phyloP scores from a whole-genome alignment of 2,888 invertebrate species.

The Glaucopsyche alexis region DNA sequence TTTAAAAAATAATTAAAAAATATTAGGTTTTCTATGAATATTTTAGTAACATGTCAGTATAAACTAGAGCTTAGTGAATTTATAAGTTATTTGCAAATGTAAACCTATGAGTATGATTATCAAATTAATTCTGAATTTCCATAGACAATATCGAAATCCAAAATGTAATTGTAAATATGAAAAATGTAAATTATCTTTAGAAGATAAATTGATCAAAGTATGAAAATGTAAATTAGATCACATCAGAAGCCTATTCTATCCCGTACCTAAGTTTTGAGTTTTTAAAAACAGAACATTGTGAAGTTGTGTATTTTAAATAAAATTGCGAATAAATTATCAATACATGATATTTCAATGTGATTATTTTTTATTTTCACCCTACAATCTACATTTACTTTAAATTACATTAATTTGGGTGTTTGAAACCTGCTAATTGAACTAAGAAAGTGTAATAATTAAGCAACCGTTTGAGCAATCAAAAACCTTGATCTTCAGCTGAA shows the following conservation, averaged over 20 bases:
- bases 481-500: no score
- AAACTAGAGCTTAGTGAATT: no score
- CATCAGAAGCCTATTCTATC: constrained; percentile 70
- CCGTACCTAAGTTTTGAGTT: constrained; percentile 78
- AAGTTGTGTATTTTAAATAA: constrained; percentile 80
- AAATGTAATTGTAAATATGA: constrained; percentile 66
- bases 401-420: not conserved
- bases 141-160: constrained; percentile 51
- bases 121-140: constrained; percentile 34
- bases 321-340: constrained; percentile 80
- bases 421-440: not conserved
- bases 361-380: constrained; percentile 44
- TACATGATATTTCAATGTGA: constrained; percentile 66
- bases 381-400: not conserved
- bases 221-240: constrained; percentile 67
- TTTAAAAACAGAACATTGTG: constrained; percentile 76
- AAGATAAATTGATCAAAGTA: constrained; percentile 60
- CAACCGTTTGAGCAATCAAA: not conserved
- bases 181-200: constrained; percentile 70
- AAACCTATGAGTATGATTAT: no score
- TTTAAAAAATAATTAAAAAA: no score
- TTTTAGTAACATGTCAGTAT: no score
- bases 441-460: not conserved
- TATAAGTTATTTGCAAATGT: no score
- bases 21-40: no score